A percentile compares a stretch with the other conserved stretches of the same genome.
Conservation (phyloP, 2,113 vertebrate genomes). For the Halcyon senegalensis region DNA sequence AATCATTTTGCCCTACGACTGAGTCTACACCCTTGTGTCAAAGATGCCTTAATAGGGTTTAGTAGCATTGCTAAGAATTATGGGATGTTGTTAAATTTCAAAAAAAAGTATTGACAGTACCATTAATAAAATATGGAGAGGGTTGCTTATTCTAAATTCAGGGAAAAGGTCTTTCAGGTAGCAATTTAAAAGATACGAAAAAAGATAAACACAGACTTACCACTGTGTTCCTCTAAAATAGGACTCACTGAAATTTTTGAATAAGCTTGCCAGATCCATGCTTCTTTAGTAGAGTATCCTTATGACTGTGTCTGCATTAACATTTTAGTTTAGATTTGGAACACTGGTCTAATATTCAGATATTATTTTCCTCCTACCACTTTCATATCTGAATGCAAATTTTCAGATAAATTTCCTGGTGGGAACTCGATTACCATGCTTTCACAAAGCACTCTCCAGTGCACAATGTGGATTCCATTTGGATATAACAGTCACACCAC, state of each 20-base stretch:
- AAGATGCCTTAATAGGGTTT: neutral
- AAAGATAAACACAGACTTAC: neutral
- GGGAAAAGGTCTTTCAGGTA: neutral
- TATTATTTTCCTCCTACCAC: neutral
- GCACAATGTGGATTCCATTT: neutral
- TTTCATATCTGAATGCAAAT: neutral
- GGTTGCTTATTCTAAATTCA: neutral
- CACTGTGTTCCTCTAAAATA: neutral
- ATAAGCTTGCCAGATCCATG: neutral
- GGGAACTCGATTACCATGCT: neutral
- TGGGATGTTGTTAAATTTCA: neutral
- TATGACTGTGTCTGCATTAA: neutral
- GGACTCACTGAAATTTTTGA: neutral
- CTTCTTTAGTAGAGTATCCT: neutral
- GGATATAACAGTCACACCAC: neutral
- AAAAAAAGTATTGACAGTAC: neutral
- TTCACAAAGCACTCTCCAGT: neutral
- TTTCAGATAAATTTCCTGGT: neutral
- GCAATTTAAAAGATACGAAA: neutral
- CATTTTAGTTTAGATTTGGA: neutral
- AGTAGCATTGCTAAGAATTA: slow-evolving; percentile 11
- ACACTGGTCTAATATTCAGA: neutral
- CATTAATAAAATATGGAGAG: neutral
- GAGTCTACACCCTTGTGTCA: neutral
- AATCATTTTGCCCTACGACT: neutral